These are phyloP conservation scores for Cyrtorhinus lividipennis DNA, from an alignment of 1,140 invertebrate species.

Conservation along the genomic window DNA sequence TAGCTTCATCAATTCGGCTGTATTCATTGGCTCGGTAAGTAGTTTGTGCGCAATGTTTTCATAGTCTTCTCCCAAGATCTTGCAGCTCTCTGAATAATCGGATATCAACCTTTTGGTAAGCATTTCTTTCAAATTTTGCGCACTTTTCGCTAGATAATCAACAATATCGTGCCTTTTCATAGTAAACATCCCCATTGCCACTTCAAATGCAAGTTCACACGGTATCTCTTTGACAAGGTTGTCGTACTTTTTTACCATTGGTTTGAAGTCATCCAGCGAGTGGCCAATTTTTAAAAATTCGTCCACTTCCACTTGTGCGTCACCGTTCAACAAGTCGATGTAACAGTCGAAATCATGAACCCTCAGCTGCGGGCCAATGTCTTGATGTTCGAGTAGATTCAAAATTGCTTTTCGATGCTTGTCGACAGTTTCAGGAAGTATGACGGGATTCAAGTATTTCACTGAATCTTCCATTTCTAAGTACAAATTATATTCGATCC, in stretches of 20 bases:
- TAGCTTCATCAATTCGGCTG: slow-evolving; percentile 68
- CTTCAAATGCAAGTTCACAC: slow-evolving; percentile 44
- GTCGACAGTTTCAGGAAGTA: slow-evolving; percentile 46
- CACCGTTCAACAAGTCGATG: slow-evolving; percentile 58
- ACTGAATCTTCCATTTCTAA: slow-evolving; percentile 34
- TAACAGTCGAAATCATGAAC: slow-evolving; percentile 70
- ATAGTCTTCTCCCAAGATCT: slow-evolving; percentile 75
- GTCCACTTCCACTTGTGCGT: slow-evolving; percentile 44
- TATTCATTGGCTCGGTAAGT: slow-evolving; percentile 63
- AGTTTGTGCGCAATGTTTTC: slow-evolving; percentile 63
- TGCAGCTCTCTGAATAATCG: slow-evolving; percentile 64
- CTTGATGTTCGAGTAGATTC: slow-evolving; percentile 48
- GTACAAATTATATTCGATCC: slow-evolving; percentile 56
- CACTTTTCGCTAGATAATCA: slow-evolving; percentile 46
- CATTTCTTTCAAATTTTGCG: slow-evolving; percentile 50
- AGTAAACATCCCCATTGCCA: slow-evolving; percentile 70
- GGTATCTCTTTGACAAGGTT: slow-evolving; percentile 46
- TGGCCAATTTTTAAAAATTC: slow-evolving; percentile 49
- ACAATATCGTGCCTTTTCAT: slow-evolving; percentile 72
- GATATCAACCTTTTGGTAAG: slow-evolving; percentile 56
- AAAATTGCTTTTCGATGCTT: slow-evolving; percentile 39
- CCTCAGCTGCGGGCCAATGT: slow-evolving; percentile 49
- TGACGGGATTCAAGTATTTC: slow-evolving; percentile 40
- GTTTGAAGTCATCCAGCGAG: slow-evolving; percentile 49
- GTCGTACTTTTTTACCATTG: slow-evolving; percentile 48